phyloP scores from a whole-genome alignment of 2,888 invertebrate genomes.

The Gibbula magus region DNA sequence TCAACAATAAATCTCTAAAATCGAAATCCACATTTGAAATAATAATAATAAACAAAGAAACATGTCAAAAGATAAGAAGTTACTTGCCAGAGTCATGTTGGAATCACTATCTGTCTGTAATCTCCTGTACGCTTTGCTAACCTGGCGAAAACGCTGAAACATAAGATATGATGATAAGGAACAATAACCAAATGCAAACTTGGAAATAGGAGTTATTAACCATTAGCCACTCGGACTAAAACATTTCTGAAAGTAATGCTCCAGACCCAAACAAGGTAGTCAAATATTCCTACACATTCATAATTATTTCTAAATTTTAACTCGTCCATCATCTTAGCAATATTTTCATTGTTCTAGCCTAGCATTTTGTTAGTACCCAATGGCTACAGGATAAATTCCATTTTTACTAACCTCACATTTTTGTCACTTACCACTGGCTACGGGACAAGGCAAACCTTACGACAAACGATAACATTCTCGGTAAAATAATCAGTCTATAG shows the following conservation, averaged over 20 bases:
- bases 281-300: not conserved
- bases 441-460: not conserved
- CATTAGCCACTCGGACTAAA: not conserved
- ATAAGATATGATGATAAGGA: not conserved
- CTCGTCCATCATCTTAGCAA: too few species aligned
- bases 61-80: slow-evolving; percentile 22
- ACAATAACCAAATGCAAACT: not conserved
- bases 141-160: slow-evolving; percentile 68
- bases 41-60: slow-evolving; percentile 26
- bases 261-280: too few species aligned
- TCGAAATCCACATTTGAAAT: too few species aligned
- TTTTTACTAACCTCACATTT: too few species aligned
- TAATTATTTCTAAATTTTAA: not conserved
- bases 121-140: slow-evolving; percentile 68
- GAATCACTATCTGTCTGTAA: slow-evolving; percentile 55
- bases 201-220: not conserved
- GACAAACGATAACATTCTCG: not conserved
- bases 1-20: too few species aligned
- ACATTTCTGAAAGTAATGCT: not conserved
- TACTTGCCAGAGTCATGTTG: slow-evolving; percentile 62
- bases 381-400: too few species aligned
- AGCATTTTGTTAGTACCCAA: too few species aligned
- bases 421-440: too few species aligned
- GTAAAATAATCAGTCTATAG: too few species aligned
- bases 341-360: too few species aligned